Evolutionary conservation across 30 jellyfish, hydroid and myxozoan genomes (phyloP).

Genomic region (Nemopilema nomurai): DNA sequence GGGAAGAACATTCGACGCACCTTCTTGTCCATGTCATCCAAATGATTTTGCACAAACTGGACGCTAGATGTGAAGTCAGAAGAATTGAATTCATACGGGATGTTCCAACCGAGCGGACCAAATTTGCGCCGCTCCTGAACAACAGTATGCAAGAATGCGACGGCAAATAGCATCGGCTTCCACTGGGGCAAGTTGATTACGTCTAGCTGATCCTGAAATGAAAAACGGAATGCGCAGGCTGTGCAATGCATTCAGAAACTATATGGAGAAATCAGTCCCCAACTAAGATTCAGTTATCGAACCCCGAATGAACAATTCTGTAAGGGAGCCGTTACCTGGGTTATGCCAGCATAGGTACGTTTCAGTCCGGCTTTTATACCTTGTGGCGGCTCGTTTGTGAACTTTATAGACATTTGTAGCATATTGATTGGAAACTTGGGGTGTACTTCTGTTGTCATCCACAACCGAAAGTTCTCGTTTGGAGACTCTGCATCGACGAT

Average conservation of each 20-base stretch:
- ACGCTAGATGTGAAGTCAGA: slow-evolving; percentile 88
- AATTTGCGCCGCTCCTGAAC: slow-evolving; percentile 92
- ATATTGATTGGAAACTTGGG: slow-evolving; percentile 82
- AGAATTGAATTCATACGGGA: slow-evolving; percentile 88
- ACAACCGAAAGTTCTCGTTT: slow-evolving; percentile 74
- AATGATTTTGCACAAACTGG: slow-evolving; percentile 86
- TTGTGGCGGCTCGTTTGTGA: slow-evolving; percentile 91
- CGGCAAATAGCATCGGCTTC: slow-evolving; percentile 91
- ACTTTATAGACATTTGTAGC: slow-evolving; percentile 82
- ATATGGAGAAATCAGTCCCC: no score
- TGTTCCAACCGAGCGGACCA: slow-evolving; percentile 96
- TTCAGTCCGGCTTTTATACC: slow-evolving; percentile 92
- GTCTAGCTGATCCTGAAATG: slow-evolving; percentile 79
- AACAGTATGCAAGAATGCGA: slow-evolving; percentile 85
- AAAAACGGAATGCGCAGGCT: background rate
- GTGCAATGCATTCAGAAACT: no score
- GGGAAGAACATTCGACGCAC: no score
- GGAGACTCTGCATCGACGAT: slow-evolving; percentile 62
- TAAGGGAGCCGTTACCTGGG: slow-evolving; percentile 82
- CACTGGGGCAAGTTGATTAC: slow-evolving; percentile 75
- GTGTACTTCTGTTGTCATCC: slow-evolving; percentile 96
- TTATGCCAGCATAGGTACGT: slow-evolving; percentile 83
- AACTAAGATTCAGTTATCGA: no score
- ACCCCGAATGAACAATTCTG: no score
- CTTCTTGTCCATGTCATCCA: slow-evolving; percentile 86